These are phyloP conservation scores for Eublepharis macularius DNA, from an alignment of 2,113 vertebrate species.

Conservation along the genomic window DNA sequence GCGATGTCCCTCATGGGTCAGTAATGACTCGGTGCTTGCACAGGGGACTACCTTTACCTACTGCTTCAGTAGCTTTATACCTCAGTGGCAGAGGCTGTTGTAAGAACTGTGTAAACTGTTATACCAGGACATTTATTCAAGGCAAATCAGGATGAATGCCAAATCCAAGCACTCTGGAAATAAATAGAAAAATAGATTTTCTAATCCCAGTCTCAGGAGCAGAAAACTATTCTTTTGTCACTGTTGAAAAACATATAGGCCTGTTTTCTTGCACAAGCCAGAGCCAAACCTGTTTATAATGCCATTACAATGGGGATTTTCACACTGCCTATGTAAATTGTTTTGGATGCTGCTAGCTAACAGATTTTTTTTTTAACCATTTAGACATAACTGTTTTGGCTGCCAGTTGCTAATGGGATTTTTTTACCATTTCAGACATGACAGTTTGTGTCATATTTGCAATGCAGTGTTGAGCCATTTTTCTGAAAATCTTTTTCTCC, in stretches of 20 bases:
- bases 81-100: background rate
- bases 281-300: background rate
- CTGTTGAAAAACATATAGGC: background rate
- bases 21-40: too few species aligned
- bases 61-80: background rate
- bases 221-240: background rate
- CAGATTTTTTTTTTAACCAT: too few species aligned
- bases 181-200: background rate
- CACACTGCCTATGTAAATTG: too few species aligned
- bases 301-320: background rate
- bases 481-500: too few species aligned
- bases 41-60: too few species aligned
- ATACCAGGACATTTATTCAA: background rate
- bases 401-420: too few species aligned
- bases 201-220: background rate
- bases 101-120: background rate
- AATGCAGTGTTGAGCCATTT: too few species aligned
- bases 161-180: background rate
- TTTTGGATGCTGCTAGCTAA: too few species aligned
- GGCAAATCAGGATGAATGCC: background rate
- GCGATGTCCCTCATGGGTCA: too few species aligned
- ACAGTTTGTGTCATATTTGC: too few species aligned
- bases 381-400: too few species aligned
- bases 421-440: too few species aligned
- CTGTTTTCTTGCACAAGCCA: background rate